phyloP scores from a whole-genome alignment of 2,888 invertebrate genomes.

The Carcina quercana region DNA sequence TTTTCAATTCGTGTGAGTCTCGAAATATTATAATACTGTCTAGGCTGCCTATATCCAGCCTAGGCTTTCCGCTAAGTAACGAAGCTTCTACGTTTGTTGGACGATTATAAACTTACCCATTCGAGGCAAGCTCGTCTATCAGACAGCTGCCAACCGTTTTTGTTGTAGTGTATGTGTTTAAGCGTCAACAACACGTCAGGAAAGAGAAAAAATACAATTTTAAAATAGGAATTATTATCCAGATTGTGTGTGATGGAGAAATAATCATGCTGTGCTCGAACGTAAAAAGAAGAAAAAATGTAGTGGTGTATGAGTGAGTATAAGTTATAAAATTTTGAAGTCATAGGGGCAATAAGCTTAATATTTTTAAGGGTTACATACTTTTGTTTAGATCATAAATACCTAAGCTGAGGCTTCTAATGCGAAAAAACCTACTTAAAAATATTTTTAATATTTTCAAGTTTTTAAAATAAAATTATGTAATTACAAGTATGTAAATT shows the following conservation, averaged over 20 bases:
- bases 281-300: slow-evolving; percentile 7
- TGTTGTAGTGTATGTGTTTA: slow-evolving; percentile 57
- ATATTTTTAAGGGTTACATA: no score
- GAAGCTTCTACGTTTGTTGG: slow-evolving; percentile 52
- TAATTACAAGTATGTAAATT: no score
- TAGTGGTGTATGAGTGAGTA: no score
- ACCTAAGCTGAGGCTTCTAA: no score
- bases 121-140: slow-evolving; percentile 87
- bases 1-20: no score
- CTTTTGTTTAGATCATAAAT: no score
- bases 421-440: no score
- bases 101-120: slow-evolving; percentile 80
- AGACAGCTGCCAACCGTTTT: slow-evolving; percentile 80
- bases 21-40: no score
- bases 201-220: slow-evolving; percentile 60
- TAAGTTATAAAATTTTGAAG: no score
- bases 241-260: slow-evolving; percentile 37
- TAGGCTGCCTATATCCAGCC: slow-evolving; percentile 15
- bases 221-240: slow-evolving; percentile 49
- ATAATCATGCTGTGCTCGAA: slow-evolving; percentile 60
- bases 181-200: slow-evolving; percentile 64
- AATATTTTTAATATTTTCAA: no score
- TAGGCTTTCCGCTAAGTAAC: slow-evolving; percentile 39
- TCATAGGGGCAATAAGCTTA: no score
- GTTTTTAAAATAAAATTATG: no score